These are phyloP conservation scores for Muntiacus reevesi DNA, from an alignment of 2,113 vertebrate species.

Conservation along the genomic window DNA sequence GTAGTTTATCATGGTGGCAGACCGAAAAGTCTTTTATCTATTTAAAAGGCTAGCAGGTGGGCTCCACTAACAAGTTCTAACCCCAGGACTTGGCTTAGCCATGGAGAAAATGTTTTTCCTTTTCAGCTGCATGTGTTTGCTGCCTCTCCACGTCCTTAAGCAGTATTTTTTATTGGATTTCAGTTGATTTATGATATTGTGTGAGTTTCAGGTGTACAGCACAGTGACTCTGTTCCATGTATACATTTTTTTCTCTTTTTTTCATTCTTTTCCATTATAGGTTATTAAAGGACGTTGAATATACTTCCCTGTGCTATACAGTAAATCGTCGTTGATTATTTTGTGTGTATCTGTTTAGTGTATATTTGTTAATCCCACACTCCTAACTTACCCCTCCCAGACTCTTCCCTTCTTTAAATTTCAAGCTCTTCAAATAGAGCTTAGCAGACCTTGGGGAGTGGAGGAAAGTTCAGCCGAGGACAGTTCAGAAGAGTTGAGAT, in stretches of 20 bases:
- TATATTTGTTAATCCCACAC: neutral
- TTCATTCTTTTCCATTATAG: neutral
- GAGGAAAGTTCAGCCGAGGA: neutral
- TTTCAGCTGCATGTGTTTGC: slow-evolving; percentile 12
- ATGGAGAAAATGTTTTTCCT: slow-evolving; percentile 30
- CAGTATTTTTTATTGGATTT: neutral
- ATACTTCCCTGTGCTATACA: neutral
- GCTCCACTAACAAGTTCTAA: slow-evolving; percentile 54
- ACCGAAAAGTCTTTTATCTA: slow-evolving; percentile 48
- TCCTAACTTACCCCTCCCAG: neutral
- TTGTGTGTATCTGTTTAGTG: neutral
- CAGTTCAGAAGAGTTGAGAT: neutral
- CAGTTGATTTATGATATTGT: neutral
- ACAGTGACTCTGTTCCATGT: neutral
- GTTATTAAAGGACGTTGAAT: neutral
- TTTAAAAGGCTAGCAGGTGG: slow-evolving; percentile 58
- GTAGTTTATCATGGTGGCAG: neutral
- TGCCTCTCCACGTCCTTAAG: neutral
- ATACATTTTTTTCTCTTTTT: neutral
- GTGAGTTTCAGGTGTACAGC: neutral
- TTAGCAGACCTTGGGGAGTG: neutral
- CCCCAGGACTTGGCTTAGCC: slow-evolving; percentile 36
- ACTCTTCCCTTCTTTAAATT: slow-evolving; percentile 25
- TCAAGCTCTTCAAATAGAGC: slow-evolving; percentile 27
- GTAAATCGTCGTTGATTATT: neutral